Base-by-base conservation (phyloP, 1,140 invertebrate genomes). In the Vanessa atalanta region DNA sequence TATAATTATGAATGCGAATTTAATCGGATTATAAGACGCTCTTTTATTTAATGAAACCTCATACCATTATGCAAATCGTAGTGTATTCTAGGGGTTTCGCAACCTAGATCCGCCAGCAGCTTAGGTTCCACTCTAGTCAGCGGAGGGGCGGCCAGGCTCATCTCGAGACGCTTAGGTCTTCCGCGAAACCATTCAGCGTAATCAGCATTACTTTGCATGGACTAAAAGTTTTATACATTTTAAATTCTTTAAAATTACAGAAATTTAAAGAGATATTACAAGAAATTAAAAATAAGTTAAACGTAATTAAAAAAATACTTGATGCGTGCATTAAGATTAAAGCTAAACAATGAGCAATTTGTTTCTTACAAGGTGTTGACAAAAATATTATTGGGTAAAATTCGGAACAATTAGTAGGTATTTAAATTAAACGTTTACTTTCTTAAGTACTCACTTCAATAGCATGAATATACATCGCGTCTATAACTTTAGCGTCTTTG, bases 401-500 rank as follows among this genome's bases (percentile, higher is more conserved):
- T 9, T 43, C 37, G 8, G 37, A 8, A 43, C 6, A 43, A 43
- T 8, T 9, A 43, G 7, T 43, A 9, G 37, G 37, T 11, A 43
- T 37, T 37, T 37, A 1, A 37, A 37, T 37, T 5, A 37, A 37
- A 37, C 7, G 37, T 43, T 43, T 8, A 43, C 7, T 43, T 43
- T 8, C 6, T 8, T 43, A 31, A 4, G 26, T 43, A 79, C 80
- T 88, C 93, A 96, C 96, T 94, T 96, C 95, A 84, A 98, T 95
- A 23, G 95, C 95, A 68, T 97, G 95, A 20, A 97, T 91, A 79
- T 96, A 97, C 96, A 98, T 97, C 77, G 96, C 97, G 76, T 98
- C 95, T 15, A 98, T 88, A 94, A 97, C 96, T 74, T 95, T 94
- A 0, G 97, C 94, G 93, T 98, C 95, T 73, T 95, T 95, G 83